phyloP scores from a whole-genome alignment of 2,113 vertebrate genomes.

The Neomonachus schauinslandi region DNA sequence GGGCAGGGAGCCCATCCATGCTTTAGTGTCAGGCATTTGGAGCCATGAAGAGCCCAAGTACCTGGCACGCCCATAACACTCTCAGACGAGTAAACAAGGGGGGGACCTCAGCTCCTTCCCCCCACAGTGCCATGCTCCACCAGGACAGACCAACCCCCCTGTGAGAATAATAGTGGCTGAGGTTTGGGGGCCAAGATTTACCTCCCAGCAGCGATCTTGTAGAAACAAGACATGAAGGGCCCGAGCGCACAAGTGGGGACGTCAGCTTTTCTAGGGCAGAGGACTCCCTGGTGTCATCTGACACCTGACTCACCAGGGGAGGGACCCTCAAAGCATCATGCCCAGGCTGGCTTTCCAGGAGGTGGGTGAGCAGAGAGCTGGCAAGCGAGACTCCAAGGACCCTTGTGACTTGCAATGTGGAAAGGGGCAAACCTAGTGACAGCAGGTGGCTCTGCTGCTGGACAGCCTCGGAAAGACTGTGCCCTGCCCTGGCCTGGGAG shows the following conservation, averaged over 20 bases:
- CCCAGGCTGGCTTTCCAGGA: neutral
- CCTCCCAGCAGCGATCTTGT: neutral
- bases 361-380: neutral
- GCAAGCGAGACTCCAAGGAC: neutral
- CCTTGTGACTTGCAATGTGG: rapidly evolving
- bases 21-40: neutral
- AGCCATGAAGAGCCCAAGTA: rapidly evolving
- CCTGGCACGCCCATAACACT: no score
- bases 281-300: rapidly evolving
- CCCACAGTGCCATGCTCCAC: neutral
- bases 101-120: neutral
- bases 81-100: no score
- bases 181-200: neutral
- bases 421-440: neutral
- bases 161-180: rapidly evolving
- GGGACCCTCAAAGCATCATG: neutral
- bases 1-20: no score
- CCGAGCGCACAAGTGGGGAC: no score
- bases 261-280: neutral
- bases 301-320: neutral
- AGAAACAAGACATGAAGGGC: neutral
- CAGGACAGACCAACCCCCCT: neutral
- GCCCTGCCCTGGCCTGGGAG: neutral
- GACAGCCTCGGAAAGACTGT: neutral
- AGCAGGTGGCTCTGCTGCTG: neutral